These are phyloP conservation scores for Drosophila miranda DNA, from an alignment of 1,140 invertebrate genomes.

Conservation along the genomic window DNA sequence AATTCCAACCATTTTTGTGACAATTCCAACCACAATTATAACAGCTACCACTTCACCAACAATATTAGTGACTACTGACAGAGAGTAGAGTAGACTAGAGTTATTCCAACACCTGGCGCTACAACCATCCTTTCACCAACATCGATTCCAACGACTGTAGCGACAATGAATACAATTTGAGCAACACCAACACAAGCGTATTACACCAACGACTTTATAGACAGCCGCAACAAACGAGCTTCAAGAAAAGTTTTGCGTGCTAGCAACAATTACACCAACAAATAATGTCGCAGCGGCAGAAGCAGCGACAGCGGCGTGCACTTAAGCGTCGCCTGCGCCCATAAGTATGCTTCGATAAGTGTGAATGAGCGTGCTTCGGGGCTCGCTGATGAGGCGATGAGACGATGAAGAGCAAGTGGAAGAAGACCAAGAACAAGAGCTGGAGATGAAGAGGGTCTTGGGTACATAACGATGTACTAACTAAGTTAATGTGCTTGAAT, in stretches of 20 bases:
- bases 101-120: too few relatives aligned
- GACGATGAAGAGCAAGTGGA: slow-evolving; percentile 13
- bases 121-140: too few relatives aligned
- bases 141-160: too few relatives aligned
- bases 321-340: slow-evolving; percentile 52
- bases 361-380: slow-evolving; percentile 43
- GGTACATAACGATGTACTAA: slow-evolving; percentile 52
- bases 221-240: too few relatives aligned
- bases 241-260: not conserved
- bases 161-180: too few relatives aligned
- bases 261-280: not conserved
- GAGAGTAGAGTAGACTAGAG: too few relatives aligned
- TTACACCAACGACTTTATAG: too few relatives aligned
- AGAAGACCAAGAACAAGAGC: slow-evolving; percentile 2
- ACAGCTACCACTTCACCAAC: too few relatives aligned
- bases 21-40: too few relatives aligned
- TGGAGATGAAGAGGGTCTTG: not conserved
- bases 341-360: slow-evolving; percentile 71
- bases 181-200: too few relatives aligned
- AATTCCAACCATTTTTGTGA: too few relatives aligned
- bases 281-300: slow-evolving; percentile 7
- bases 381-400: not conserved
- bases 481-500: slow-evolving; percentile 57
- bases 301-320: slow-evolving; percentile 38
- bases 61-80: too few relatives aligned